Base-by-base conservation (phyloP, 2,888 invertebrate species). In the Melanotus villosus region DNA sequence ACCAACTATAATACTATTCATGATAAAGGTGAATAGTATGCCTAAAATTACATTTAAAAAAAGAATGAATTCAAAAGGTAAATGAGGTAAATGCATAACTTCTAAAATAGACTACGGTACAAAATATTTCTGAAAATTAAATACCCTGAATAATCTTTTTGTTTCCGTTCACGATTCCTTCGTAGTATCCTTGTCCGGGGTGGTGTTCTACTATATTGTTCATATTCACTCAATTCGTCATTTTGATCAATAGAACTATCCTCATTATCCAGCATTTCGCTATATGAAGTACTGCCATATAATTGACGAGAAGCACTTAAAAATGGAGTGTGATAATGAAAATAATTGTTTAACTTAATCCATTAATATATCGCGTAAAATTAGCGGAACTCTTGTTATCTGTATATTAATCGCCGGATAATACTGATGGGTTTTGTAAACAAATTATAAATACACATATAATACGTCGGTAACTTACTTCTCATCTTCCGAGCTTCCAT, bases 161-260 rank as follows among this genome's bases (percentile, higher is more conserved):
- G 84, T 74, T 84, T 87, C 74, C 56, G 84, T 73, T 87, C 86
- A 26, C 86, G 84, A 74, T 85, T 85, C 74, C 87, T 86, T 43
- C 87, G 83, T 71, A 82, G 83, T 77, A 92, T 89, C 78, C 92
- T 89, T 56, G 93, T 91, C 73, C 94, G 87, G 0, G 93, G 93
- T n/a, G 94, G 94, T 45, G 94, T 94, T 80, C 89, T 90, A 59
- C 93, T 91, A 75, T 91, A 91, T 72, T 90, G 87, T 78, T 93
- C 93, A 77, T 87, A 89, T 70, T 86, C 84, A 60, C 84, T 82
- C 14, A 82, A 82, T 56, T 85, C 71, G 38, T 73, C 68, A 32
- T 26, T 26, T 56, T 65, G 68, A 69, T 72, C 72, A 56, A 68
- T 56, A 36, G 70, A 65, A 56, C 65, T 65, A 69, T 69, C 68